phyloP scores from a whole-genome alignment of 2,113 vertebrate genomes.

The Pluvialis apricaria region DNA sequence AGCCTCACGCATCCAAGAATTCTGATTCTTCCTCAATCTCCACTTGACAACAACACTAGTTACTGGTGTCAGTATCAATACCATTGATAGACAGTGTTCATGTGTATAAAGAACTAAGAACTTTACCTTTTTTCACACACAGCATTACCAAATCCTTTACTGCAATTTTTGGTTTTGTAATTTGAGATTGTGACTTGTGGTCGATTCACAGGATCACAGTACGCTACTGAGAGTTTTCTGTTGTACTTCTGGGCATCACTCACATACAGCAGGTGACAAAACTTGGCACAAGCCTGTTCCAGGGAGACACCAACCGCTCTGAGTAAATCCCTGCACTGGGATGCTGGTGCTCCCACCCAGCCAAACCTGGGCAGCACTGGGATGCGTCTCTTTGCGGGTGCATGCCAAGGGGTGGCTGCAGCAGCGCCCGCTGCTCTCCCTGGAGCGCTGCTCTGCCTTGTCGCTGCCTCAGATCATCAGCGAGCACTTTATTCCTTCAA shows the following conservation, averaged over 20 bases:
- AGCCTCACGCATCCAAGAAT: not conserved
- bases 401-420: not conserved
- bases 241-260: not conserved
- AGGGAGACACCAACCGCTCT: rapidly evolving
- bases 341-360: not conserved
- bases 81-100: not conserved
- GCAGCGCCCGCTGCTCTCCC: not conserved
- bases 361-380: not conserved
- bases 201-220: not conserved
- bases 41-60: not conserved
- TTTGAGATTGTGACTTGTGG: not conserved
- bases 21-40: not conserved
- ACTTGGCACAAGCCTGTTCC: not conserved
- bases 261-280: not conserved
- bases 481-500: not conserved
- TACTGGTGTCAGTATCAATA: not conserved
- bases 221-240: not conserved
- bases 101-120: not conserved
- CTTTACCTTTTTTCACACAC: not conserved
- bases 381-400: not conserved
- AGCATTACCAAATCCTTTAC: not conserved
- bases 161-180: not conserved
- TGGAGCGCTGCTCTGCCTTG: not conserved
- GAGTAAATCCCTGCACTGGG: not conserved
- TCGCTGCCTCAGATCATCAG: not conserved